Evolutionary conservation across 2,888 invertebrate genomes (phyloP), one percentile per base, ranked within the genome.

Genomic region (Minunthozetes semirufus): DNA sequence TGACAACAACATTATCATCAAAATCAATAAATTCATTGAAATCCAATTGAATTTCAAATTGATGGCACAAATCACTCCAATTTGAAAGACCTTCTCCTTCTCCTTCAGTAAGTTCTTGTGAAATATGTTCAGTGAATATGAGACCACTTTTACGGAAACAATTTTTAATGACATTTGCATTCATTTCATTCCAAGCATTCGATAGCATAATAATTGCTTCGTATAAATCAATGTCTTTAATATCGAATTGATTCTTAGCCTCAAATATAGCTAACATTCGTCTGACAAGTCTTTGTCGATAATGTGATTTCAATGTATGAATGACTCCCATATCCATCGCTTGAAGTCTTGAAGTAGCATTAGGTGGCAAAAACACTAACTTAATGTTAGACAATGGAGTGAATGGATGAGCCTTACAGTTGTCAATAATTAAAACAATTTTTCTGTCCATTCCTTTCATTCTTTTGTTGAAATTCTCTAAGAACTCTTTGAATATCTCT

Each of bases 291-390:
- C 38, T 66, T 5, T 27, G 13, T 17, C 66, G 29, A 22, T 56
- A 53, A 17, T 56, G 25, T 33, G 17, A 3, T 56, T 72, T 56
- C 29, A 72, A 8, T 1, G 29, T 29, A 33, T 72, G 72, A 29
- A 73, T 68, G 22, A 63, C 27, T n/a, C 33, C 22, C n/a, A 19
- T 22, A 27, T 73, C 73, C 66, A 73, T 46, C 5, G 74, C 68
- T 27, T 73, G 74, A 2, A 73, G 27, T 17, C 17, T 8, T 27
- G 46, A 59, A 2, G 74, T 56, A 11, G 68, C 29, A 38, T 73
- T 73, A 3, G 74, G 74, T 15, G 61, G 61, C 33, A 73, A 29
- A 66, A 68, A 73, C 6, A 66, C n/a, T 4, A 73, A 17, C 27
- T 46, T 68, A n/a, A 73, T 46, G 17, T 73, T 59, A 25, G 61